Evolutionary conservation across 35 echinoderm and acorn worm species (phyloP).

Genomic region (Stichopus chloronotus): DNA sequence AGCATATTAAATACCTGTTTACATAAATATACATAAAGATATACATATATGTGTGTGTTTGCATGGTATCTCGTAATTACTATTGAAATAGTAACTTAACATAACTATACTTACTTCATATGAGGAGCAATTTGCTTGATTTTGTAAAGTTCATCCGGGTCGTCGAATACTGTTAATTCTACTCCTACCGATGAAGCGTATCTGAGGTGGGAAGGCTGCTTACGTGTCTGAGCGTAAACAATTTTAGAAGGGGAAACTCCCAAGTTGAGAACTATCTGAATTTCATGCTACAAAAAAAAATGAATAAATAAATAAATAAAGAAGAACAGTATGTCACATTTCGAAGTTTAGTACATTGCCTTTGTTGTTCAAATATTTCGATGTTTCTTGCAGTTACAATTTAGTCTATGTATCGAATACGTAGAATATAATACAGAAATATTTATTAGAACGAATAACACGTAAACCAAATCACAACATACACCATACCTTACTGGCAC

Average conservation of each 20-base stretch:
- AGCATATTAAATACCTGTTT: not conserved
- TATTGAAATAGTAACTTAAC: not conserved
- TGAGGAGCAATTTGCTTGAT: constrained; percentile 19
- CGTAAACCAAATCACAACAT: no score
- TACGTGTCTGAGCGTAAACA: not conserved
- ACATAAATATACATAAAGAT: not conserved
- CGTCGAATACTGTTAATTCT: not conserved
- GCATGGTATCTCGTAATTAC: not conserved
- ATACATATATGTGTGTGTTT: not conserved
- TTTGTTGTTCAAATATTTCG: no score
- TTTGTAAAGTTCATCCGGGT: constrained; percentile 17
- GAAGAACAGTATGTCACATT: no score
- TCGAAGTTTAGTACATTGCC: no score
- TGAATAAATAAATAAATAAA: no score
- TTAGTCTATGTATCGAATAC: no score
- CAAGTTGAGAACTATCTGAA: not conserved
- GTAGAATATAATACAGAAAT: no score
- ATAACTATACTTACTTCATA: not conserved
- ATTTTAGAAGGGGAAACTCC: not conserved
- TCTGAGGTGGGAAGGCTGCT: not conserved
- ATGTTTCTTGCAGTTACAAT: no score
- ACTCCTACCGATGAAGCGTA: not conserved
- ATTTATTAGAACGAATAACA: no score
- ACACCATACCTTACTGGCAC: not conserved
- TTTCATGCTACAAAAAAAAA: not conserved